Base-by-base conservation (phyloP, 1,140 invertebrate genomes). In the Orchesella cincta region DNA sequence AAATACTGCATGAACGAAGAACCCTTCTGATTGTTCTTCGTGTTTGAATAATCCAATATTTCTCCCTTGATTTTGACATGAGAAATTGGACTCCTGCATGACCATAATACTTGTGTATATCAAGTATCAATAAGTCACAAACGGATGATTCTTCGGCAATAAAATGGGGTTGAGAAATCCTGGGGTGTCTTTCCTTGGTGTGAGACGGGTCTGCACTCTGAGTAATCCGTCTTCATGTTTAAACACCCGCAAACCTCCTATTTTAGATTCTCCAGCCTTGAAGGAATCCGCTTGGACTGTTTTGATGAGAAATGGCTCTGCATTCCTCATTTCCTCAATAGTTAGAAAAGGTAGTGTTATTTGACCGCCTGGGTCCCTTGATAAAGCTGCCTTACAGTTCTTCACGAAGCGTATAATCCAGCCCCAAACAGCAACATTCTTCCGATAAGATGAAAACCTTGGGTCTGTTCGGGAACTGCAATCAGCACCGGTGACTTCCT, bases 401-500 rank as follows among this genome's bases (percentile, higher is more conserved):
- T n/a, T n/a, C n/a, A 31, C 31, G 67, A 31, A 71, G 5, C 29
- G 67, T 8, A 28, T 8, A 26, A 34, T 33, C 23, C 31, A 71
- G 2, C 67, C 34, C 29, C 29, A 71, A 16, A 31, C 29, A 20
- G 12, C 16, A 20, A 71, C 67, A 31, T 31, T 8, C 5, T 26
- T 71, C 26, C 18, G 12, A 31, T 71, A 36, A 71, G 16, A 28
- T 28, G 34, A 71, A 29, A 36, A 34, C 2, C 67, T 12, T 3
- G 81, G 82, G 20, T 77, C 76, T 64, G 54, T 23, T 57, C 12
- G n/a, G 5, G 5, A 57, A 57, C 76, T 20, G 62, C 80, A 79
- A 26, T 23, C 16, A n/a, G 80, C 78, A 76, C 80, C 80, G 28
- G 62, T 74, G 8, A 1, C 64, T 79, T 79, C 81, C 23, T 29